Evolutionary conservation across 2,113 vertebrate species (phyloP), one percentile per base, ranked within the genome.

Genomic region (Choloepus hoffmanni): DNA sequence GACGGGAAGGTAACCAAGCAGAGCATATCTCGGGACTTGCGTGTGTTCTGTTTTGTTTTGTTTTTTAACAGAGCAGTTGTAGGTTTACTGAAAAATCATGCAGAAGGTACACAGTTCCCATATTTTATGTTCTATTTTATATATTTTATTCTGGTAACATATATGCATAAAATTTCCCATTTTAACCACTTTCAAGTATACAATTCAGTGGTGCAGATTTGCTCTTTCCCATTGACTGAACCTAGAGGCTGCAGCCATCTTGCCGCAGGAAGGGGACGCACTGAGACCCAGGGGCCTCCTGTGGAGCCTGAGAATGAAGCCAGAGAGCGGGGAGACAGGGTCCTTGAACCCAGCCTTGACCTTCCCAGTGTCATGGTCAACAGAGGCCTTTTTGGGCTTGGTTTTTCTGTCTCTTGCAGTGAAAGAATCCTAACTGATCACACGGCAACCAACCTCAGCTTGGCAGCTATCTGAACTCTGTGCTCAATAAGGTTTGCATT

Each of bases 261-360:
- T n/a, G 55, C 30, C 36, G 13, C 26, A 0, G 33, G 23, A 24
- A 18, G 21, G 21, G 45, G 45, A 63, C 11, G 58, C 3, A 0
- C 1, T 19, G 43, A 16, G 24, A 45, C 33, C 65, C 45, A 7
- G 8, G 28, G 68, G 24, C 5, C 40, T 26, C 16, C 4, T 6
- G 24, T 1, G 23, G 15, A 73, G 14, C 19, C 63, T 13, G 1
- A 7, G 5, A 60, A 30, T 36, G 4, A 74, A 76, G 26, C 45
- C 36, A 23, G 33, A 67, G 26, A 12, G 33, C 4, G 50, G 1
- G 48, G 28, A 11, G 45, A 45, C 40, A 40, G 26, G 14, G 21
- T 4, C 36, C 78, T 19, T 2, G 58, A 88, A 24, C 65, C 21
- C 65, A 43, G 45, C 12, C 74, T 23, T 9, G 24, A 11, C 11